Base-by-base conservation (phyloP, 1,140 invertebrate species). In the Maconellicoccus hirsutus region DNA sequence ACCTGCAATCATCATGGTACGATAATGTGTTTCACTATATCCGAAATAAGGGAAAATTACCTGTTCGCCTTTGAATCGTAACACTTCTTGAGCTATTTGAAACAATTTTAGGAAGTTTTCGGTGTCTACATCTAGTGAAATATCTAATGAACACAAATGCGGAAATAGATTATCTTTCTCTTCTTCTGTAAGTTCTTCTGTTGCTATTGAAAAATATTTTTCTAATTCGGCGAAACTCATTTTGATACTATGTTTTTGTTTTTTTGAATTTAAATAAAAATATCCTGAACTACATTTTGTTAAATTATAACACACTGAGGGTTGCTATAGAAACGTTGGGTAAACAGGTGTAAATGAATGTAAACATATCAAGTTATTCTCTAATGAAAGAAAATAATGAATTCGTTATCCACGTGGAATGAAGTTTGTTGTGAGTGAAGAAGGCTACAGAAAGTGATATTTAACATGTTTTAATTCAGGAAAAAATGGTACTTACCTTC, bases 21-120 rank as follows among this genome's bases (percentile, higher is more conserved):
- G 7, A 12, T 63, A 66, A 6, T 71, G 19, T 22, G 23, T 23
- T 7, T 59, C 2, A 16, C 16, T 7, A 19, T 38, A 39, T 6
- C 0, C 29, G 66, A 42, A 6, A 1, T 23, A 4, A 0, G 12
- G 0, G 39, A 23, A 23, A 3, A 14, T 29, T 63, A 73, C 73
- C 42, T 73, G 73, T 71, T 73, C 73, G 29, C 71, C 71, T 70
- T 73, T 73, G 23, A 70, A 73, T 16, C 52, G 1, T 4, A 73
- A 42, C 19, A 72, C 61, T 70, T 70, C 33, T 0, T 71, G 70
- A 70, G 71, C 71, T 61, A 73, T 63, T 6, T 69, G 23, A 59
- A 72, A 70, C 69, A 73, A 70, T 0, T 73, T 72, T 33, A 69
- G 12, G 39, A 42, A 59, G 16, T 72, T 38, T 26, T 19, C 14